Evolutionary conservation across 2,113 vertebrate species (phyloP), one percentile per base, ranked within the genome.

Genomic region (Sylvia atricapilla): DNA sequence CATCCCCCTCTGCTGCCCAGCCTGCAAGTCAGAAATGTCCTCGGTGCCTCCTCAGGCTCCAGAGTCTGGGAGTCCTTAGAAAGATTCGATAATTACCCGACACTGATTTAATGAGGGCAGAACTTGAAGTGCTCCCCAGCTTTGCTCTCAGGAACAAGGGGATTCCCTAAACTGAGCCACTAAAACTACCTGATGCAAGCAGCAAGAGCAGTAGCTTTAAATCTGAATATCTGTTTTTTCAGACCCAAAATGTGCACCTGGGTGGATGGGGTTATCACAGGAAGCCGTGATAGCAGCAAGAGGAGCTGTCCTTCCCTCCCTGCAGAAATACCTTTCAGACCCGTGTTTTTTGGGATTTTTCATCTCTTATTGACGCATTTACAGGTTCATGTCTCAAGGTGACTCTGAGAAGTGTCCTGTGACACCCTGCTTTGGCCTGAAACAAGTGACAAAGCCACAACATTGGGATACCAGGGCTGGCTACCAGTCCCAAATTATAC

Each of bases 241-340:
- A 73, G 59, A 68, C 14, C 10, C 24, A 37, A 66, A 77, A 39
- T 2, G 33, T 41, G 19, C 30, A 25, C 15, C 33, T 14, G 25
- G 64, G 31, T 18, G 30, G 11, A 10, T 11, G 10, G 13, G 62
- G 31, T 69, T 56, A 15, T 5, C 59, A 17, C 23, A 83, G 41
- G 22, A 49, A 31, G 24, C 35, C 17, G 1, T 1, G 44, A 37
- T 0, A 35, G 8, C 3, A 2, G 28, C 0, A 8, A 46, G 30
- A 24, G 8, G 16, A 25, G 6, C 23, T 64, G 44, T 31, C 39
- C 56, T 43, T 63, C 23, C 11, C 31, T 33, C 9, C 2, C 35
- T 69, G 83, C 64, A 81, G 47, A 31, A 76, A 56, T 28, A 12
- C 49, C 22, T 43, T 47, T 44, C 33, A 58, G 75, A 55, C 0